Conservation (phyloP, 2,888 invertebrate genomes). For the Polyploca ridens region DNA sequence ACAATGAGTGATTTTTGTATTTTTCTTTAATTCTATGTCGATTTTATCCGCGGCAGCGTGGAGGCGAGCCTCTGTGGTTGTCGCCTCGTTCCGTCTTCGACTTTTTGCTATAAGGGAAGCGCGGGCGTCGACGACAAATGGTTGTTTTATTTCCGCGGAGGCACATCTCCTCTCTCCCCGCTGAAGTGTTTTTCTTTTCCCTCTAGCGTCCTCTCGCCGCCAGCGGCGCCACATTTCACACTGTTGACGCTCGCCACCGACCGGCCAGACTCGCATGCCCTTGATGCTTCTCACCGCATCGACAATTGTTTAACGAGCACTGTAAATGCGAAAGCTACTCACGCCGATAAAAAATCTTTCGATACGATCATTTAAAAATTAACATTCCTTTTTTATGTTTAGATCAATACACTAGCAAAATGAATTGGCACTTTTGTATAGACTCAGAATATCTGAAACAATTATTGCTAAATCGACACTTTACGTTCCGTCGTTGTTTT, state of each 20-base stretch:
- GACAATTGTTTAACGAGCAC: constrained; percentile 47
- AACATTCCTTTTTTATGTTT: neutral
- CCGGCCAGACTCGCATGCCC: constrained; percentile 46
- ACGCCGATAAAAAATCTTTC: constrained; percentile 30
- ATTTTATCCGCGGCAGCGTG: constrained; percentile 79
- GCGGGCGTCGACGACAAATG: constrained; percentile 74
- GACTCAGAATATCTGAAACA: constrained; percentile 16
- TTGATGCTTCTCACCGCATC: constrained; percentile 46
- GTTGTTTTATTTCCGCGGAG: constrained; percentile 65
- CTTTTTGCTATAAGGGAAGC: constrained; percentile 74
- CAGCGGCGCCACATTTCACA: constrained; percentile 77
- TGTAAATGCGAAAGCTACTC: constrained; percentile 41
- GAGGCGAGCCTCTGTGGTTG: constrained; percentile 77
- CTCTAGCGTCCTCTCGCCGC: constrained; percentile 46
- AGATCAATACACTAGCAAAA: neutral
- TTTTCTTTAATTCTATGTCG: constrained; percentile 84
- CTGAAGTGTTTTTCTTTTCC: constrained; percentile 35
- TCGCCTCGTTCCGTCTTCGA: constrained; percentile 79
- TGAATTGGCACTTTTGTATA: neutral
- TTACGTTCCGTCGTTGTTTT: constrained; percentile 33
- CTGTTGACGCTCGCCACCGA: constrained; percentile 47
- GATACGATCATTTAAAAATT: constrained; percentile 20
- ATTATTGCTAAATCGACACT: constrained; percentile 15
- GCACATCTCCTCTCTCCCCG: constrained; percentile 50
- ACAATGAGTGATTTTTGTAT: constrained; percentile 85